Base-by-base conservation (phyloP, 1,140 invertebrate species). In the Polypedilum pembai region DNA sequence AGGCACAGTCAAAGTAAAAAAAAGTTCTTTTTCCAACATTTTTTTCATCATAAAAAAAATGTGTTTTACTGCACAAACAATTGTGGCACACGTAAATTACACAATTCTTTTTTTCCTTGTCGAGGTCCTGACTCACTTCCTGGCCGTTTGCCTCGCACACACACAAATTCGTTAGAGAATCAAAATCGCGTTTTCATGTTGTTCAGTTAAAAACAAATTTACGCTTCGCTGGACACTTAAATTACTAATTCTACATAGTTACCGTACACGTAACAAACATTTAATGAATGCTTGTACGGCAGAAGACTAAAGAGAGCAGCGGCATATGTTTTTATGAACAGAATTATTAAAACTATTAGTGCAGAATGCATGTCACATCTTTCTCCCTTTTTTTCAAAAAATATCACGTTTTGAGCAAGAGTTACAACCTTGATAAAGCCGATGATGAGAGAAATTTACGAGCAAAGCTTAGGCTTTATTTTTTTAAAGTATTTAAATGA, bases 171-270 rank as follows among this genome's bases (percentile, higher is more conserved):
- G 24, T 33, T 20, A 20, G 15, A 4, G 65, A 69, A 69, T 69
- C 65, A 69, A 69, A 56, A 69, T 69, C 65, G 65, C 65, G 20
- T 69, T 69, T 18, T 18, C 65, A 69, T 69, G 65, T 33, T 33
- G 24, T 69, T 69, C 65, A 69, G 20, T 69, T 69, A 18, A 18
- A 33, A 33, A 33, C 17, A 21, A 18, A 18, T 69, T 69, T 18
- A 69, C 20, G 65, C n/a, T 69, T 69, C 65, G 65, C 17, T 69
- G 65, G 10, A 69, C 20, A 18, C 12, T 69, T 69, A 69, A 69
- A 69, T 69, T 69, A 69, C 20, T 56, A 8, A 56, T n/a, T 56
- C 45, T 56, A n/a, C 45, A 15, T 56, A n/a, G 12, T n/a, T 15
- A 56, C 45, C 45, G 15, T n/a, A 12, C 45, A 56, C n/a, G 45